phyloP scores from a whole-genome alignment of 2,888 invertebrate genomes.

The Conus canariensis region DNA sequence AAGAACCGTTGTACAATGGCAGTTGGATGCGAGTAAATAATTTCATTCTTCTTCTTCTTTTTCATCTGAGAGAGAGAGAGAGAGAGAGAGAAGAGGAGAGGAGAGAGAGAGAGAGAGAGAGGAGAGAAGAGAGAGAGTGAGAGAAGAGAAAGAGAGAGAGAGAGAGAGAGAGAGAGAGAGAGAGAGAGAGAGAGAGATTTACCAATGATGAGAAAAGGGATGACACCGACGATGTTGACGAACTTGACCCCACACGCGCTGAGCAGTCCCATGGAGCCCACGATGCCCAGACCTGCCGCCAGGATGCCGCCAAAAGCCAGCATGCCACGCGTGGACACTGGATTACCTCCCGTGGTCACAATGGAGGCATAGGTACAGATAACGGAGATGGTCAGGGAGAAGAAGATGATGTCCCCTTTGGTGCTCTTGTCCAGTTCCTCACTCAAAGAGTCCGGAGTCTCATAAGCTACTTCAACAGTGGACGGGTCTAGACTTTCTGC shows the following conservation, averaged over 20 bases:
- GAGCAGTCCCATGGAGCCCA: conserved; percentile 62
- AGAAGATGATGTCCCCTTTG: conserved; percentile 47
- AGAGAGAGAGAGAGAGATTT: background rate
- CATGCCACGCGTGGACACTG: conserved; percentile 54
- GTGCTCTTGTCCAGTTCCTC: conserved; percentile 58
- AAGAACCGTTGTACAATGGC: too few relatives aligned
- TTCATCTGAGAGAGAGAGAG: too few relatives aligned
- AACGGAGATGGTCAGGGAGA: conserved; percentile 48
- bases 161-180: too few relatives aligned
- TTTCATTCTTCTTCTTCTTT: too few relatives aligned
- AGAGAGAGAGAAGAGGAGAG: too few relatives aligned
- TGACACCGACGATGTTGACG: conserved; percentile 64
- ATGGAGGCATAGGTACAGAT: conserved; percentile 50
- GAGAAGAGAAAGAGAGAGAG: too few relatives aligned
- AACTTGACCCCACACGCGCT: conserved; percentile 55
- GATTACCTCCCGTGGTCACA: conserved; percentile 54
- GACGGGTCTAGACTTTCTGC: conserved; percentile 4
- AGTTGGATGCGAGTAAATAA: too few relatives aligned
- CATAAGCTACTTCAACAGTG: conserved; percentile 36
- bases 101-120: too few relatives aligned
- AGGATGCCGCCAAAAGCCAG: conserved; percentile 60
- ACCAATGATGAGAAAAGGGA: conserved; percentile 67
- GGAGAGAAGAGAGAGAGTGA: too few relatives aligned
- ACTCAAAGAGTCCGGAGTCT: conserved; percentile 56
- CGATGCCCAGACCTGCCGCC: conserved; percentile 61